Base-by-base conservation (phyloP, 2,113 vertebrate genomes). In the Zosterops pallidus region DNA sequence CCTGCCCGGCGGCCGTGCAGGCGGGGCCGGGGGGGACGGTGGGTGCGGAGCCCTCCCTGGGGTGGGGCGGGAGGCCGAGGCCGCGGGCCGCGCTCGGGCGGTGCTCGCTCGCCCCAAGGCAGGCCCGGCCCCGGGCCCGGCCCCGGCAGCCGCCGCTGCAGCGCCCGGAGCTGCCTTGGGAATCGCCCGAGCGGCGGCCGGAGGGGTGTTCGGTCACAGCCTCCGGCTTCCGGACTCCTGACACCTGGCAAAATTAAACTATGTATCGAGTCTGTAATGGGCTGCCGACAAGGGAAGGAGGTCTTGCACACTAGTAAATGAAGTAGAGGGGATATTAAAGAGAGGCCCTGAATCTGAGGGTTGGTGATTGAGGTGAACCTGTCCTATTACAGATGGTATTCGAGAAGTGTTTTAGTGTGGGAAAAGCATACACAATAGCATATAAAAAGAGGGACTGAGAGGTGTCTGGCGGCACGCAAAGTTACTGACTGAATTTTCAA, bases 191-290 rank as follows among this genome's bases (percentile, higher is more conserved):
- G 35, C 49, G 6, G 56, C 46, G 24, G 41, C 49, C 8, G 65
- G 49, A 55, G 31, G 26, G 22, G 68, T 64, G 33, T 17, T 28
- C 52, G 39, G 33, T 16, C 23, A 7, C 8, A 5, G 4, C 33
- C 21, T 41, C 11, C 1, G 14, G 31, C 7, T 9, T 9, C 8
- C 8, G 39, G 37, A 0, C 35, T 13, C 10, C 21, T 6, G 63
- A 23, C 39, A 2, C 11, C 6, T 7, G 23, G 5, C 49, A 21
- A 2, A 41, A 5, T 28, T 5, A 5, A 35, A 5, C 18, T 28
- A 23, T 3, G 20, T 2, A 8, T 21, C 21, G 0, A 5, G 11
- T 14, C 3, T 14, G 6, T 5, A 5, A 9, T 7, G 44, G 18
- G 12, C 14, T 64, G 44, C 15, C 23, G 1, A 11, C 11, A 10